These are phyloP conservation scores for Drosophila sordidula DNA, from an alignment of 2,888 invertebrate genomes.

Conservation along the genomic window DNA sequence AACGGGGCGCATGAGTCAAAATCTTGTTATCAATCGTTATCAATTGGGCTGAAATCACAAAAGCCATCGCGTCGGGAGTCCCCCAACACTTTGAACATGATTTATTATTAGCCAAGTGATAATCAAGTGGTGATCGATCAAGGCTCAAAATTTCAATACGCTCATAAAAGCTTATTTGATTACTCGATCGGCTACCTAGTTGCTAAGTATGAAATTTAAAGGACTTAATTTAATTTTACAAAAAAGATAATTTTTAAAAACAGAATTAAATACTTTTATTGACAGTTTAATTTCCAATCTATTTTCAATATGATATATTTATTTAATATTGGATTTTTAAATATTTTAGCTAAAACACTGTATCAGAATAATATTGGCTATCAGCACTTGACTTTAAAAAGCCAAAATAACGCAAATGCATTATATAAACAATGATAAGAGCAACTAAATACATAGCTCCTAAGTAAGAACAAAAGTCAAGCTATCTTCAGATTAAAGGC, in stretches of 20 bases:
- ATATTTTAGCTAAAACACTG: too few relatives aligned
- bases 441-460: neutral
- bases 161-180: slow-evolving; percentile 10
- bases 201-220: neutral
- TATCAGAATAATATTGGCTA: neutral
- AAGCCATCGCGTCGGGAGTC: slow-evolving; percentile 50
- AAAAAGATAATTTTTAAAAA: too few relatives aligned
- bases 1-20: slow-evolving; percentile 31
- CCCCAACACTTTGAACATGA: slow-evolving; percentile 40
- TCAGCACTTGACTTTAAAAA: neutral
- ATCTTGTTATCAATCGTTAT: slow-evolving; percentile 10
- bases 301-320: neutral
- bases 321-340: too few relatives aligned
- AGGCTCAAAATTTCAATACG: slow-evolving; percentile 1
- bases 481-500: neutral
- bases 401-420: slow-evolving; percentile 6
- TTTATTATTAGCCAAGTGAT: slow-evolving; percentile 21
- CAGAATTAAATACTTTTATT: neutral
- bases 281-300: neutral
- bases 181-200: slow-evolving; percentile 2
- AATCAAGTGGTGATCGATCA: slow-evolving; percentile 1
- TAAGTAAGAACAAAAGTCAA: neutral
- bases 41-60: slow-evolving; percentile 1
- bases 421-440: slow-evolving; percentile 9
- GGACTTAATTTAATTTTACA: neutral